phyloP scores from a whole-genome alignment of 1,140 invertebrate genomes.

The Zaprionus capensis region DNA sequence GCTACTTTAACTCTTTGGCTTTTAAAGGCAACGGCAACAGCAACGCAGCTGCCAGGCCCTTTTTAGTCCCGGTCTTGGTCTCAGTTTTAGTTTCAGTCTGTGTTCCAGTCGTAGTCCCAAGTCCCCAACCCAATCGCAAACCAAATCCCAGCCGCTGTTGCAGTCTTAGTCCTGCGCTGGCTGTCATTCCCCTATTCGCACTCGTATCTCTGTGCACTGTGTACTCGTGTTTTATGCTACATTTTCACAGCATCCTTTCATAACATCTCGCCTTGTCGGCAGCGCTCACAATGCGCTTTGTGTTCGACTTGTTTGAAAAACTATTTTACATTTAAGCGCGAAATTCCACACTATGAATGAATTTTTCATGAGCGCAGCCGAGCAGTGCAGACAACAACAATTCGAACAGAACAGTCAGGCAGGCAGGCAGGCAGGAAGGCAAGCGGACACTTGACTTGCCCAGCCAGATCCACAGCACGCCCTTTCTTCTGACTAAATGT shows the following conservation, averaged over 20 bases:
- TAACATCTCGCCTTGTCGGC: constrained; percentile 66
- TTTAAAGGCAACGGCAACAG: constrained; percentile 60
- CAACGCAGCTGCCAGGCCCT: constrained; percentile 65
- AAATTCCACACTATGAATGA: constrained; percentile 84
- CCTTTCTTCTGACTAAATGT: constrained; percentile 31
- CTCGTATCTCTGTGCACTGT: constrained; percentile 25
- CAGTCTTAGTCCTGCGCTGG: constrained; percentile 32
- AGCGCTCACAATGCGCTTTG: constrained; percentile 73
- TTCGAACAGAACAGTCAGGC: not conserved
- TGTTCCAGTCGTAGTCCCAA: constrained; percentile 12
- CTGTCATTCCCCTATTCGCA: constrained; percentile 10
- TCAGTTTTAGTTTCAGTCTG: constrained; percentile 4
- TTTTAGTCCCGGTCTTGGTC: constrained; percentile 24
- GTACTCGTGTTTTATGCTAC: constrained; percentile 55
- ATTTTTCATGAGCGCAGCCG: constrained; percentile 76
- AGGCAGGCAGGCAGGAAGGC: constrained; percentile 5
- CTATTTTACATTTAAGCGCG: constrained; percentile 84
- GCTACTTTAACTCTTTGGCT: constrained; percentile 80
- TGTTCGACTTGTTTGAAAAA: constrained; percentile 82
- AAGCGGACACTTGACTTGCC: constrained; percentile 38
- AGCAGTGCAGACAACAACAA: not conserved
- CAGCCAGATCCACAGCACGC: constrained; percentile 31
- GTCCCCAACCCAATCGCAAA: constrained; percentile 4
- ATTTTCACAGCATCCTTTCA: constrained; percentile 77
- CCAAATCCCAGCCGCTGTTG: constrained; percentile 25